phyloP scores from a whole-genome alignment of 2,797 vertebrate species.

The Siniperca scherzeri region DNA sequence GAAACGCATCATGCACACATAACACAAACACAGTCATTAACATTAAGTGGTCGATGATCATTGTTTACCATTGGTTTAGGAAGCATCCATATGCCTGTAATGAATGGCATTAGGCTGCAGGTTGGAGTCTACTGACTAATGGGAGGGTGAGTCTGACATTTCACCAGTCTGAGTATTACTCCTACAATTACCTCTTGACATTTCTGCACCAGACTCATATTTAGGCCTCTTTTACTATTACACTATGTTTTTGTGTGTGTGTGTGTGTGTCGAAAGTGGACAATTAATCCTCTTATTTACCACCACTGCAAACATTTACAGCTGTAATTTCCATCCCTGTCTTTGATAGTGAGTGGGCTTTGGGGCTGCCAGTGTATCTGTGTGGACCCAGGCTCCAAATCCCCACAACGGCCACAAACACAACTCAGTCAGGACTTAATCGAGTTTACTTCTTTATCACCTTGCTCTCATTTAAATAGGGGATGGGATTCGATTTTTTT shows the following conservation, averaged over 20 bases:
- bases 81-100: conserved; percentile 34
- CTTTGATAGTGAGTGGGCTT: conserved; percentile 58
- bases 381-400: conserved; percentile 65
- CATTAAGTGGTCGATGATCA: conserved; percentile 31
- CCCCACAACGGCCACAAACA: conserved; percentile 52
- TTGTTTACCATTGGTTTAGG: conserved; percentile 51
- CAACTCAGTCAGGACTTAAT: conserved; percentile 58
- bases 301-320: conserved; percentile 65
- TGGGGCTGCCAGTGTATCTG: conserved; percentile 44
- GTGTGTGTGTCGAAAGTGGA: conserved; percentile 35
- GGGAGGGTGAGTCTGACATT: conserved; percentile 72
- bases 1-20: background rate
- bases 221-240: conserved; percentile 56
- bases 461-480: conserved; percentile 58
- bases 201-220: conserved; percentile 73
- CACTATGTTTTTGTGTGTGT: background rate
- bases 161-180: conserved; percentile 73
- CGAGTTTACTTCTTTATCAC: conserved; percentile 66
- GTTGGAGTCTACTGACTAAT: conserved; percentile 52
- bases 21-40: conserved; percentile 36
- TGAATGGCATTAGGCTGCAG: conserved; percentile 48
- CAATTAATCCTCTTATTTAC: conserved; percentile 74
- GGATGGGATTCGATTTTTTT: conserved; percentile 34
- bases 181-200: conserved; percentile 82
- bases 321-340: conserved; percentile 62